A percentile compares a stretch with the other conserved stretches of the same genome.
These are phyloP conservation scores for Phrynocephalus versicolor DNA, from an alignment of 2,113 vertebrate genomes.

Conservation along the genomic window DNA sequence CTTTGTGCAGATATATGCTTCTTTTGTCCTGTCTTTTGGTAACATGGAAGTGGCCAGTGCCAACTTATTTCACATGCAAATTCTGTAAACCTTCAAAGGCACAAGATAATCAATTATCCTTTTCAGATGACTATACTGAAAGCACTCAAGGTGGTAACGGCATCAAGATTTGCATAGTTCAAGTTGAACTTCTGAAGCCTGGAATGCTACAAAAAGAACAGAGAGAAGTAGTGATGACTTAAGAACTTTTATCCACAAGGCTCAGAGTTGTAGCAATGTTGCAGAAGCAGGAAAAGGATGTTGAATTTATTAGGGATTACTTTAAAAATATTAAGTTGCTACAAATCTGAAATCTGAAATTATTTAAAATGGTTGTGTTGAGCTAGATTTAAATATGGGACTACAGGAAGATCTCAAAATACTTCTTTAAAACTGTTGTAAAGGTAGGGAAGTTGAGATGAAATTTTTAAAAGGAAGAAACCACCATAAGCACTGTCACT, in stretches of 20 bases:
- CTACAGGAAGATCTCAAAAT: background rate
- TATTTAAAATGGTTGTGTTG: conserved; percentile 10
- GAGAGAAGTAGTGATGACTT: background rate
- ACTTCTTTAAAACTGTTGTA: background rate
- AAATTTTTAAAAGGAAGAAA: background rate
- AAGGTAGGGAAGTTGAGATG: background rate
- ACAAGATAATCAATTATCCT: conserved; percentile 34
- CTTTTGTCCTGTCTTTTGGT: no score
- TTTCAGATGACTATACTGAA: conserved; percentile 15
- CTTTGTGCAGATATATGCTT: background rate
- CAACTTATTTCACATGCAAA: conserved; percentile 31
- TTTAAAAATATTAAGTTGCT: conserved; percentile 30
- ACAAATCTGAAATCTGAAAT: conserved; percentile 37
- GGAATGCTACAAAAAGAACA: background rate
- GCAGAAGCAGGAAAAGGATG: conserved; percentile 10
- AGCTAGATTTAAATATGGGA: conserved; percentile 43
- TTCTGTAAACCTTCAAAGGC: conserved; percentile 23
- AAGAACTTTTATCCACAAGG: conserved; percentile 1
- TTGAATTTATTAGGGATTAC: conserved; percentile 3
- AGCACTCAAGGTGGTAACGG: conserved; percentile 6
- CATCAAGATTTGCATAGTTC: conserved; percentile 18
- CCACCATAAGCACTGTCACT: background rate
- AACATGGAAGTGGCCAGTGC: background rate
- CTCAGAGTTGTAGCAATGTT: background rate
- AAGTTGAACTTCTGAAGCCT: background rate